Base-by-base conservation (phyloP, 2,797 vertebrate genomes). In the Enteromius paludinosus region DNA sequence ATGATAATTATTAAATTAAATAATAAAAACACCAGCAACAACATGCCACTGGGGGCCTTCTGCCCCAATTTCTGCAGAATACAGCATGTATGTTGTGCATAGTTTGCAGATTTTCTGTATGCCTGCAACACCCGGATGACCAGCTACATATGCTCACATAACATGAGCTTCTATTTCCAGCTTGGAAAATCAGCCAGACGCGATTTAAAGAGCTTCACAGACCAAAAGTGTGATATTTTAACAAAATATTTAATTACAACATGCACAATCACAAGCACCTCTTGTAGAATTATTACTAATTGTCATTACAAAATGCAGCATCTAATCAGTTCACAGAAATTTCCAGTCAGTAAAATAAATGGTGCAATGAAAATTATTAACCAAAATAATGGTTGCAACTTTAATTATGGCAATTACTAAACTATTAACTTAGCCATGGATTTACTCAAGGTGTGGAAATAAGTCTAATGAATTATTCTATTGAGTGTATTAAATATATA, bases 1-100 rank as follows among this genome's bases (percentile, higher is more conserved):
- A 73, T 73, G 9, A 35, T 49, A 7, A 71, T 54, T 6, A 30
- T 71, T 54, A 35, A 73, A 73, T 72, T 54, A 73, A 54, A 73
- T 23, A 47, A 28, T 61, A 35, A 54, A 43, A 23, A n/a, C 18
- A 15, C 5, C 47, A 73, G 11, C 47, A 54, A 54, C 70, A 33
- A 9, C 70, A 35, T 54, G 30, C 6, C 70, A 54, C 47, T 0
- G 47, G 47, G 30, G 70, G 47, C 18, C 47, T 20, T 23, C 47
- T 75, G 49, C n/a, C 30, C 72, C 33, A 56, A 25, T 56, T 75
- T 17, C 72, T 59, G 72, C 49, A 59, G 47, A 23, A 38, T 56
- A 38, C 30, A 59, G 72, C 20, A 41, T 9, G n/a, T 35, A 56
- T 56, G 35, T 10, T 41, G 4, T 59, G 52, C 52, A 59, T 23